phyloP scores from a whole-genome alignment of 2,797 vertebrate species.

The Poliocrania exsul region DNA sequence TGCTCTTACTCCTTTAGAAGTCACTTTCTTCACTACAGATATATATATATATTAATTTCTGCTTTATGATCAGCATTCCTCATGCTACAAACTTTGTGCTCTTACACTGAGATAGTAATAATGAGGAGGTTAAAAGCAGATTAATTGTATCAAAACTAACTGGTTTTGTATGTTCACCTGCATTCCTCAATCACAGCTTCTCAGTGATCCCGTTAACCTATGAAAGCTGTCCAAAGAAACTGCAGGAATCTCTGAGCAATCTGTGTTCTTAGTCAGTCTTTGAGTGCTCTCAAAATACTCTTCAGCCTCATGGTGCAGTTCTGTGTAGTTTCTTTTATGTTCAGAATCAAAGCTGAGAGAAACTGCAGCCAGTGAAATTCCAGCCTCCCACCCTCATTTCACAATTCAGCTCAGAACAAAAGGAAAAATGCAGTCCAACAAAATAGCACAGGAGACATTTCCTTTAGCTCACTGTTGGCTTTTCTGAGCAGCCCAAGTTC shows the following conservation, averaged over 20 bases:
- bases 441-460: not conserved
- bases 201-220: not conserved
- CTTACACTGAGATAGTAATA: not conserved
- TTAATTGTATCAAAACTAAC: not conserved
- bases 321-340: not conserved
- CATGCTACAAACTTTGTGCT: not conserved
- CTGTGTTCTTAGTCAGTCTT: not conserved
- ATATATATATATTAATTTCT: not conserved
- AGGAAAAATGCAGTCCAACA: not conserved
- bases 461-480: not conserved
- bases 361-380: not conserved
- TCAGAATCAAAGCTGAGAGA: not conserved
- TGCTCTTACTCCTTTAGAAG: not conserved
- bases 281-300: not conserved
- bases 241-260: not conserved
- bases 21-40: not conserved
- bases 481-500: not conserved
- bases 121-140: not conserved
- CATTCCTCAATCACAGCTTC: not conserved
- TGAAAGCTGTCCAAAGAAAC: not conserved
- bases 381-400: not conserved
- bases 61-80: not conserved
- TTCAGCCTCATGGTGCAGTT: not conserved
- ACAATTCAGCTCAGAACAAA: not conserved
- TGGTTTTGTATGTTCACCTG: not conserved